Evolutionary conservation across 2,797 vertebrate genomes (phyloP).

Genomic region (Xenopus petersii): DNA sequence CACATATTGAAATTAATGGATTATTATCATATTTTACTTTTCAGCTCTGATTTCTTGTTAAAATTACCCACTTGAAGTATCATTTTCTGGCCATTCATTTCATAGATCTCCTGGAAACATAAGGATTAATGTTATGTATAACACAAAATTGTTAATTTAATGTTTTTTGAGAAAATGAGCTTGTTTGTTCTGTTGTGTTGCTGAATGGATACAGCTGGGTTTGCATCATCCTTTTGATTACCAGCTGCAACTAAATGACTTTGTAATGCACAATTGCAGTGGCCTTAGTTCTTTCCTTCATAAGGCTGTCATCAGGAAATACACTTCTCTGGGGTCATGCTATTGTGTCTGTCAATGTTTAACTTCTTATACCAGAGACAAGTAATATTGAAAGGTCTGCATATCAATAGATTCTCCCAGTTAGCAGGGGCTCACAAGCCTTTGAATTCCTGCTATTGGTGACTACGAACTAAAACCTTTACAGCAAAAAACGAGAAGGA

Average conservation of each 20-base stretch:
- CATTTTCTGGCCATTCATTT: neutral
- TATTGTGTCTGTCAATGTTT: no score
- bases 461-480: no score
- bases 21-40: neutral
- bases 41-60: neutral
- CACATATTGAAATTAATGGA: neutral
- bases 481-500: no score
- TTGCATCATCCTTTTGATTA: conserved; percentile 34
- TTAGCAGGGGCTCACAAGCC: no score
- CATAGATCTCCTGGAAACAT: conserved; percentile 3
- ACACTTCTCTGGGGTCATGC: no score
- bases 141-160: conserved; percentile 22
- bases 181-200: conserved; percentile 34
- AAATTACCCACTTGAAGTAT: no score
- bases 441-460: no score
- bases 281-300: conserved; percentile 14
- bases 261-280: conserved; percentile 36
- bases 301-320: conserved; percentile 22
- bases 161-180: conserved; percentile 16
- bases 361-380: no score
- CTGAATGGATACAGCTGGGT: conserved; percentile 28
- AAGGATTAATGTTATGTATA: conserved; percentile 12
- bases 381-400: no score
- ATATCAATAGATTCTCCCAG: no score
- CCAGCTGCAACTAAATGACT: conserved; percentile 38